Evolutionary conservation across 2,888 invertebrate species (phyloP), one percentile per base, ranked within the genome.

Genomic region (Stramonita haemastoma): DNA sequence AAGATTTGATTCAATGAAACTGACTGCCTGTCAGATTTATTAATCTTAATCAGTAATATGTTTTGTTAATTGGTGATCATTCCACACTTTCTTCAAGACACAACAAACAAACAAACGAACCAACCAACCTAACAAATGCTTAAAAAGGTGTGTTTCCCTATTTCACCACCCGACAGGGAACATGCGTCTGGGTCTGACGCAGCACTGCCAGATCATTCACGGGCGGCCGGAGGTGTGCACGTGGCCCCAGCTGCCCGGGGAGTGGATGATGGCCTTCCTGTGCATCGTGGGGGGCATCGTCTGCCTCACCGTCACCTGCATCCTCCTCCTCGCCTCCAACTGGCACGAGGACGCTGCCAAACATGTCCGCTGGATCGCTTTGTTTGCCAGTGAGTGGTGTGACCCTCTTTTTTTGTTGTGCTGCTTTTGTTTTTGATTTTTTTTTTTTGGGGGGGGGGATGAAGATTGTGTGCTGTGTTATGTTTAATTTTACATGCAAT

Each of bases 331-430:
- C 36, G 79, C 93, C 32, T 94, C 94, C 13, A 93, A 93, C 36
- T 94, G 94, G 94, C 92, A 92, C 46, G 91, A 92, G n/a, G 90
- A 92, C 34, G 92, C 93, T 0, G 92, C 93, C 89, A 94, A 93
- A 90, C 93, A 93, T 91, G 93, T 94, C n/a, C 89, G 93, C 85
- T 94, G 94, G 94, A 91, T 94, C 57, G 94, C 93, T 87, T 93
- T 94, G 90, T 91, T 93, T 90, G 94, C 93, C 60, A 94, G 94
- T 94, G 92, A 92, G 94, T 92, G 19, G 19, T 46, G 46, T 46
- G 8, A 46, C 46, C 46, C 4, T 77, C n/a, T 57, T 85, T 57
- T 70, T n/a, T 81, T 66, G 66, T 2, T 66, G 66, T 2, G 66
- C 26, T 8, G 46, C 66, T 73, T 73, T 1, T n/a, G 11, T 73